Conservation (phyloP, 2,113 vertebrate species). For the Furnarius figulus region DNA sequence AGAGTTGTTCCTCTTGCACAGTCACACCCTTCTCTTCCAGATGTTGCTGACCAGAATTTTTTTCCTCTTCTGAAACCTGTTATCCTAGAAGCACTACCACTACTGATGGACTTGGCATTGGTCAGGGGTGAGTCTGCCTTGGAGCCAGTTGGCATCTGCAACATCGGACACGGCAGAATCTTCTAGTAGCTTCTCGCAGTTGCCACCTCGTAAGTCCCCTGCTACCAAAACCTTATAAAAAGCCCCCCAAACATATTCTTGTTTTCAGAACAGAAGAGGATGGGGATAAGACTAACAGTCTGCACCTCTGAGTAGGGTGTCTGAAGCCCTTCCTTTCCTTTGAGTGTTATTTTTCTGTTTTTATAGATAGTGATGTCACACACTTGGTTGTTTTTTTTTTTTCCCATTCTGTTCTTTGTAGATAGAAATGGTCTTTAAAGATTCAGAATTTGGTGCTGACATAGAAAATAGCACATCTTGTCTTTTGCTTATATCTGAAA, state of each 20-base stretch:
- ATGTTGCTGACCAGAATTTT: neutral
- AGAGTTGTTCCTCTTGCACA: fast-evolving
- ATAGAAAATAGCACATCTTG: neutral
- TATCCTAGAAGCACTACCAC: neutral
- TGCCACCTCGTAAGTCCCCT: too few relatives aligned
- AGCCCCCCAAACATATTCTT: neutral
- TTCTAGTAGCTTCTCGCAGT: neutral
- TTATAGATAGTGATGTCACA: neutral
- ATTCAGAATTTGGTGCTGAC: neutral
- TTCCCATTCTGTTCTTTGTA: neutral
- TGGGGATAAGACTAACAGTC: neutral
- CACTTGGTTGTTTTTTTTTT: neutral
- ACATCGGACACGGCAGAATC: neutral
- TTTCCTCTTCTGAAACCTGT: too few relatives aligned
- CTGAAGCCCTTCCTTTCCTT: neutral
- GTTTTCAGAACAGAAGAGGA: neutral
- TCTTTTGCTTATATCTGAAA: conserved; percentile 35
- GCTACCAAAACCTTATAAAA: neutral
- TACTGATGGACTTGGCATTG: neutral
- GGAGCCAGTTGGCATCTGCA: neutral
- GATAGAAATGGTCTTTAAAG: conserved; percentile 5
- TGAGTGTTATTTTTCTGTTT: neutral
- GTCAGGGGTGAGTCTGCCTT: neutral
- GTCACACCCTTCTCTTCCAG: neutral
- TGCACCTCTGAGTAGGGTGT: neutral